phyloP scores from a whole-genome alignment of 2,797 vertebrate genomes.

The Orientallactaga sibirica region DNA sequence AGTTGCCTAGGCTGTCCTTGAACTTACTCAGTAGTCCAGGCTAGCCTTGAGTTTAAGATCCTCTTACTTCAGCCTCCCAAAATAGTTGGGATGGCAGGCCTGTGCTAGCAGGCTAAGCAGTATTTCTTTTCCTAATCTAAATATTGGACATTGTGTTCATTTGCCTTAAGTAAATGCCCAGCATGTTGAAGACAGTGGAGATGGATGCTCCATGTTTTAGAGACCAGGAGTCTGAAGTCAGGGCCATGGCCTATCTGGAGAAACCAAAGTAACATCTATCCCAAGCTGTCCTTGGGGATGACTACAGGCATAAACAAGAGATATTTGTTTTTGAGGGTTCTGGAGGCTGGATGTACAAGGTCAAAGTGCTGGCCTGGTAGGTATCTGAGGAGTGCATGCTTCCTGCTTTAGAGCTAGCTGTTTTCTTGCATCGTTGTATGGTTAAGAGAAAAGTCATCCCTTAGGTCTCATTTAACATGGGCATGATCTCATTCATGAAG shows the following conservation, averaged over 20 bases:
- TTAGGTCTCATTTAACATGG: neutral
- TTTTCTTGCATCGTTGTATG: neutral
- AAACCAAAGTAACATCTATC: neutral
- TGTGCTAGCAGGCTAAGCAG: neutral
- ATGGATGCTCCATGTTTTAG: neutral
- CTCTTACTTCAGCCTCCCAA: neutral
- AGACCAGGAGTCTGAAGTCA: neutral
- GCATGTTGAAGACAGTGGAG: neutral
- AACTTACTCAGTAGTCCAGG: neutral
- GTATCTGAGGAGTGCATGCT: neutral
- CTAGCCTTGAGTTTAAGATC: neutral
- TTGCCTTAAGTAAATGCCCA: neutral
- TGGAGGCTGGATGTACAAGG: neutral
- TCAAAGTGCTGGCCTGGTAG: neutral
- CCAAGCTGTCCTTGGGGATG: neutral
- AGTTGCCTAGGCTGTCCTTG: neutral
- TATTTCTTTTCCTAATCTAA: neutral
- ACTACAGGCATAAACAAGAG: neutral
- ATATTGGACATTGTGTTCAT: neutral
- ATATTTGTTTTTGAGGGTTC: neutral
- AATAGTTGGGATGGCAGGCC: neutral
- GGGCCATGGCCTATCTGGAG: neutral
- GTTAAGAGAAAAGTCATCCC: neutral
- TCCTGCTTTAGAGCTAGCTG: neutral
- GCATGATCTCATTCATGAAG: neutral